Evolutionary conservation across 1,140 invertebrate genomes (phyloP).

Genomic region (Babylonia areolata): DNA sequence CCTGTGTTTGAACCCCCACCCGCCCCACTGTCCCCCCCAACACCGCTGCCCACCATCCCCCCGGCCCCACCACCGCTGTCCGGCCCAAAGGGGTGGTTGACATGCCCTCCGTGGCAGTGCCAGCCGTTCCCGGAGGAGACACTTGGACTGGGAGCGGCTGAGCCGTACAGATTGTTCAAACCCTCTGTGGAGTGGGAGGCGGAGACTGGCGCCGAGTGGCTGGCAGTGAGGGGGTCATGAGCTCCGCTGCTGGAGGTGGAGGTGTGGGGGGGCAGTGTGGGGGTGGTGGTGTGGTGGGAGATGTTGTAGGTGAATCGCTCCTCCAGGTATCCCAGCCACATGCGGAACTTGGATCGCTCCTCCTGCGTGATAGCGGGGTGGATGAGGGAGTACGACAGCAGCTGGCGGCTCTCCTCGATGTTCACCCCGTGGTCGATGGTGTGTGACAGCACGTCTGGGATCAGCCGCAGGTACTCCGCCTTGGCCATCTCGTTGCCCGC

Average conservation of each 20-base stretch:
- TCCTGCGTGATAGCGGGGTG: slow-evolving; percentile 92
- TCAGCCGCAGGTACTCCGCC: slow-evolving; percentile 82
- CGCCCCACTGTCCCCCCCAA: slow-evolving; percentile 9
- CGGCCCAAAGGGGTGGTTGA: slow-evolving; percentile 38
- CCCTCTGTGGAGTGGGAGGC: slow-evolving; percentile 22
- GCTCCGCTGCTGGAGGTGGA: background rate
- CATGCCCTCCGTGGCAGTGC: slow-evolving; percentile 32
- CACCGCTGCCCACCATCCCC: background rate
- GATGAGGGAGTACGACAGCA: slow-evolving; percentile 92
- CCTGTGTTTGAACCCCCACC: too few relatives aligned
- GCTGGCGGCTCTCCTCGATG: slow-evolving; percentile 82
- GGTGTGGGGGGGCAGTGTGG: slow-evolving; percentile 1
- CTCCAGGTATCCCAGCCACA: slow-evolving; percentile 86
- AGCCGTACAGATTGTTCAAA: slow-evolving; percentile 2
- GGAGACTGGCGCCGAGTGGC: background rate
- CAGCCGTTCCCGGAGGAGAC: slow-evolving; percentile 31
- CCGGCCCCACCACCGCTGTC: slow-evolving; percentile 18
- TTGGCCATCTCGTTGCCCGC: slow-evolving; percentile 90
- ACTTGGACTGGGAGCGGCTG: slow-evolving; percentile 23
- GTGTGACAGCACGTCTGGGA: slow-evolving; percentile 83
- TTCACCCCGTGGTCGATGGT: slow-evolving; percentile 81
- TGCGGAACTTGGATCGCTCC: slow-evolving; percentile 84
- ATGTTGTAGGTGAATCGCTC: slow-evolving; percentile 78
- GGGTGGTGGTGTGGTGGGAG: background rate
- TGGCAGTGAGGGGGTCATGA: slow-evolving; percentile 26